Evolutionary conservation across 2,888 invertebrate genomes (phyloP).

Genomic region (Quadroppia sp.): DNA sequence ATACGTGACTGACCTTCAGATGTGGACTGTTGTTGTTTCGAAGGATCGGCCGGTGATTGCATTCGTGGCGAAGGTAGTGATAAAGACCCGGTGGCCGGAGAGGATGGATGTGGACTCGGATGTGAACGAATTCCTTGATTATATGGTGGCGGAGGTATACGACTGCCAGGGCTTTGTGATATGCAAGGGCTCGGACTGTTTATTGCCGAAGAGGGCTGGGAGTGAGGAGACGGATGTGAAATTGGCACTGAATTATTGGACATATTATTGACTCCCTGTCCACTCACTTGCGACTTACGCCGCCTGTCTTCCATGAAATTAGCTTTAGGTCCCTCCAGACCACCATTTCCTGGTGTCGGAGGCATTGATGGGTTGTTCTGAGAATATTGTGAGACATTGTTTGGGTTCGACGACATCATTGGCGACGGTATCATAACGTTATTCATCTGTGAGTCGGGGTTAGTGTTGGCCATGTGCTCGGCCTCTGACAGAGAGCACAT

Average conservation of each 20-base stretch:
- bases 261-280: conserved; percentile 37
- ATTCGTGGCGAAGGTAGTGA: conserved; percentile 70
- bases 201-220: conserved; percentile 45
- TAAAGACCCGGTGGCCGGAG: conserved; percentile 59
- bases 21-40: conserved; percentile 21
- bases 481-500: conserved; percentile 33
- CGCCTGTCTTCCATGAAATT: conserved; percentile 75
- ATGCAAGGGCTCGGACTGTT: conserved; percentile 49
- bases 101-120: conserved; percentile 68
- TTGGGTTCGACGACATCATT: not conserved
- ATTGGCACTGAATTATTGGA: not conserved
- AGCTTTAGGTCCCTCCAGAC: conserved; percentile 85
- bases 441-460: conserved; percentile 19
- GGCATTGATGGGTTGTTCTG: conserved; percentile 42
- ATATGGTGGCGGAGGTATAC: conserved; percentile 68
- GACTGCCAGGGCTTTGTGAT: conserved; percentile 49
- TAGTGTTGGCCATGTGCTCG: conserved; percentile 16
- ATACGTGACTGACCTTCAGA: conserved; percentile 42
- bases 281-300: conserved; percentile 50
- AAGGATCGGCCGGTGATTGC: conserved; percentile 55
- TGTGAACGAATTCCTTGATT: conserved; percentile 67
- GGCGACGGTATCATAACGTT: conserved; percentile 20
- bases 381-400: conserved; percentile 26
- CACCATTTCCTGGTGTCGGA: conserved; percentile 57
- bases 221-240: conserved; percentile 44